Conservation (phyloP, 64 coral and sea anemone genomes). For the Pocillopora damicornis region DNA sequence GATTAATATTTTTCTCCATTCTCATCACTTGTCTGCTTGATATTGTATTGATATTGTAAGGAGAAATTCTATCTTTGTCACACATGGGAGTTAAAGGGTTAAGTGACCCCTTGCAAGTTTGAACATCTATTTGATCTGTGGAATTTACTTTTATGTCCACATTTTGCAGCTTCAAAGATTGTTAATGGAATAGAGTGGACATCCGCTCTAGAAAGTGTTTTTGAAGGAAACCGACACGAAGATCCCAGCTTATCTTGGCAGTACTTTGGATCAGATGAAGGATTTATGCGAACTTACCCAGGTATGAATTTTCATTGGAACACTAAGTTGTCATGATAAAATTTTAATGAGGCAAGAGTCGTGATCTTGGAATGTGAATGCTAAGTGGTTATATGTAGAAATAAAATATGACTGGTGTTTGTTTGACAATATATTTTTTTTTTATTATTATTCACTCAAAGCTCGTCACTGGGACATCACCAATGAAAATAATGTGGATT, state of each 20-base stretch:
- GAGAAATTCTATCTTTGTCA: no score
- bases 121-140: neutral
- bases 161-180: conserved; percentile 69
- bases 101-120: no score
- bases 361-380: no score
- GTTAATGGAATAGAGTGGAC: conserved; percentile 86
- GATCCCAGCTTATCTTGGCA: conserved; percentile 81
- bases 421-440: no score
- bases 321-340: no score
- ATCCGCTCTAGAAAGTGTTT: conserved; percentile 74
- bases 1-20: no score
- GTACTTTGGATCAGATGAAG: conserved; percentile 88
- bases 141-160: neutral
- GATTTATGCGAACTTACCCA: conserved; percentile 82
- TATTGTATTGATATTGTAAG: no score
- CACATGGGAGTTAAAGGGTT: no score
- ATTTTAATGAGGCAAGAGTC: no score
- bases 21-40: no score
- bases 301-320: conserved; percentile 36
- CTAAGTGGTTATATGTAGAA: no score
- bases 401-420: neutral
- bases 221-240: conserved; percentile 52
- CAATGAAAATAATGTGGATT: conserved; percentile 65
- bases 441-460: conserved; percentile 9
- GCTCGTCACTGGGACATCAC: conserved; percentile 51